Evolutionary conservation across 2,888 invertebrate genomes (phyloP).

Genomic region (Lepidocyrtinus sp.): DNA sequence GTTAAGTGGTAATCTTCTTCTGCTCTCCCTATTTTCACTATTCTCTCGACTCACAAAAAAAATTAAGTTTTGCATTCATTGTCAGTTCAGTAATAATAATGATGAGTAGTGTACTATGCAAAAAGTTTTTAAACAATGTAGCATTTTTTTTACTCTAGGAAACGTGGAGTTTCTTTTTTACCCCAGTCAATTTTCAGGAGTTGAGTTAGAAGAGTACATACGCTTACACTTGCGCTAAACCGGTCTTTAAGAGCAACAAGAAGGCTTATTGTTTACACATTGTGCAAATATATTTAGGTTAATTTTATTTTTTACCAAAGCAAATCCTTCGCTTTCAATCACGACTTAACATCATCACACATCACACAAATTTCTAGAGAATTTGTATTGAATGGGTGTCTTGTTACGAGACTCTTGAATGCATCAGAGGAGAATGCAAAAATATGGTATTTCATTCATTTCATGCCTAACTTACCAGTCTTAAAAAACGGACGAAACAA

Average conservation of each 20-base stretch:
- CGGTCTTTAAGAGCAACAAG: conserved; percentile 1
- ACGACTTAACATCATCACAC: conserved; percentile 3
- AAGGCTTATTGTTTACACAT: conserved; percentile 6
- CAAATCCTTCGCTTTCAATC: conserved; percentile 12
- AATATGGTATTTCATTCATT: background rate
- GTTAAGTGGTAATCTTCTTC: background rate
- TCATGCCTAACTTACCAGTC: background rate
- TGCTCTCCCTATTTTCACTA: background rate
- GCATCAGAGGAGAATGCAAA: background rate
- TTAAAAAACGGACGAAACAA: conserved; percentile 7
- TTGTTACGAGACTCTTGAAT: background rate
- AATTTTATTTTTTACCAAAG: conserved; percentile 9
- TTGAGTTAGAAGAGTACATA: background rate
- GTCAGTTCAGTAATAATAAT: conserved; percentile 6
- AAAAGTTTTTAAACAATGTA: background rate
- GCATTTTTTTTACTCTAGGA: conserved; percentile 8
- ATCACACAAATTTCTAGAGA: background rate
- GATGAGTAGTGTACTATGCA: background rate
- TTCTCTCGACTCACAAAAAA: background rate
- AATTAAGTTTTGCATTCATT: too few relatives aligned
- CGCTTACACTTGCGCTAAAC: background rate
- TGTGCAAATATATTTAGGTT: conserved; percentile 18
- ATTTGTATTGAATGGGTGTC: background rate
- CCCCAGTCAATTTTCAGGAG: background rate
- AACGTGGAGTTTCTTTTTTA: background rate